Evolutionary conservation across 2,797 vertebrate genomes (phyloP).

Genomic region (Chrosomus eos): DNA sequence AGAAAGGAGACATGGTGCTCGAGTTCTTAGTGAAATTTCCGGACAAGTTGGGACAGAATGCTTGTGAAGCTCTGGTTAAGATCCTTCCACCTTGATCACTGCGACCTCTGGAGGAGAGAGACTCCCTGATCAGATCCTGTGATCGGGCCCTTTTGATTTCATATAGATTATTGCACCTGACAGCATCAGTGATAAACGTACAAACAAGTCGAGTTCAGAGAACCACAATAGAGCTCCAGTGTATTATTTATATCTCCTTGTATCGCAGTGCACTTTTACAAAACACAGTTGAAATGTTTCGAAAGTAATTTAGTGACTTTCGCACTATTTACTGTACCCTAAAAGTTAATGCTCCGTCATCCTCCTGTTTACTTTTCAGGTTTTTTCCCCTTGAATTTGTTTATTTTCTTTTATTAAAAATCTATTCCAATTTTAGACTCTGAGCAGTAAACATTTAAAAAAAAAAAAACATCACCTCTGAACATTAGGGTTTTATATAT

Average conservation of each 20-base stretch:
- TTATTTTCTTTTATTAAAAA: conserved; percentile 24
- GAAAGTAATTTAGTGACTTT: conserved; percentile 6
- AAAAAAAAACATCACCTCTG: neutral
- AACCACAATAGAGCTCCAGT: conserved; percentile 13
- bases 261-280: conserved; percentile 44
- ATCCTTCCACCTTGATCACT: conserved; percentile 82
- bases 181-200: conserved; percentile 4
- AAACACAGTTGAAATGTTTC: conserved; percentile 55
- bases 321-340: conserved; percentile 19
- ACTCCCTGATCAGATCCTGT: neutral
- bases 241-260: conserved; percentile 48
- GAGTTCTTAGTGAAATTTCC: conserved; percentile 91
- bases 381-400: conserved; percentile 7
- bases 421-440: neutral
- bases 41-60: conserved; percentile 81
- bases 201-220: neutral
- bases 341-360: neutral
- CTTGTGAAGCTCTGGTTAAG: conserved; percentile 82
- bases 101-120: neutral
- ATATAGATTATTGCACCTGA: neutral
- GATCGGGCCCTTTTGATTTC: neutral
- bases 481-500: neutral
- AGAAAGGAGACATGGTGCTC: conserved; percentile 89
- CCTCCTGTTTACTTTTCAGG: conserved; percentile 4
- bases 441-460: neutral